Conservation (phyloP, 2,113 vertebrate species). For the Blennius ocellaris region DNA sequence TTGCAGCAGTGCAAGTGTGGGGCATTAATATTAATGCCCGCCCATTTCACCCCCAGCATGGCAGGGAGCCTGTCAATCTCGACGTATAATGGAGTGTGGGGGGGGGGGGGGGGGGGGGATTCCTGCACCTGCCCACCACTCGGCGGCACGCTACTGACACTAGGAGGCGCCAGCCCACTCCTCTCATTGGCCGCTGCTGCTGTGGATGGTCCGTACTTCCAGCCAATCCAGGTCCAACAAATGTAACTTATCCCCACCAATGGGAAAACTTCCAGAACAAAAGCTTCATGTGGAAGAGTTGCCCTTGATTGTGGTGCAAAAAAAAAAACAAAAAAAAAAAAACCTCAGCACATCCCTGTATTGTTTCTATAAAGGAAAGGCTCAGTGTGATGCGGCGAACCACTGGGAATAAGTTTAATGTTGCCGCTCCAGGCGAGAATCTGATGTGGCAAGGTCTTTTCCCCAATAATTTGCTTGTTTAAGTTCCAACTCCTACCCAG, state of each 20-base stretch:
- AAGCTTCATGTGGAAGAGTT: slow-evolving; percentile 48
- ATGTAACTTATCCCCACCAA: slow-evolving; percentile 48
- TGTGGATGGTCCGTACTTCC: slow-evolving; percentile 36
- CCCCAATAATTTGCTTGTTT: slow-evolving; percentile 71
- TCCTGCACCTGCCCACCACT: slow-evolving; percentile 40
- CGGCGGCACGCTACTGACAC: slow-evolving; percentile 25
- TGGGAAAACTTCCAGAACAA: slow-evolving; percentile 47
- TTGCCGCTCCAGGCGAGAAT: slow-evolving; percentile 55
- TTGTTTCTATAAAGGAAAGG: slow-evolving; percentile 22
- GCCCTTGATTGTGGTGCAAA: slow-evolving; percentile 38
- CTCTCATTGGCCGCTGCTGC: slow-evolving; percentile 49
- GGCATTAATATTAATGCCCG: slow-evolving; percentile 82
- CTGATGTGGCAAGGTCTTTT: slow-evolving; percentile 65
- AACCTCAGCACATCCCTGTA: not conserved
- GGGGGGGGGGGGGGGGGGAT: no score
- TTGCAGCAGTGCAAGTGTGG: slow-evolving; percentile 79
- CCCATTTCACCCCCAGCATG: slow-evolving; percentile 75
- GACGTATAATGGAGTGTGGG: slow-evolving; percentile 56
- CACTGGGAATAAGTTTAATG: slow-evolving; percentile 49
- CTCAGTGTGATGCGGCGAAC: slow-evolving; percentile 39
- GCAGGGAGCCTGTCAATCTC: slow-evolving; percentile 77
- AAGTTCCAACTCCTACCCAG: slow-evolving; percentile 58
- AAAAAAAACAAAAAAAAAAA: not conserved
- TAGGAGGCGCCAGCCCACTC: slow-evolving; percentile 46
- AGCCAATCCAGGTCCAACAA: slow-evolving; percentile 49